Conservation (phyloP, 2,888 invertebrate species). For the Dinocampus coccinellae region DNA sequence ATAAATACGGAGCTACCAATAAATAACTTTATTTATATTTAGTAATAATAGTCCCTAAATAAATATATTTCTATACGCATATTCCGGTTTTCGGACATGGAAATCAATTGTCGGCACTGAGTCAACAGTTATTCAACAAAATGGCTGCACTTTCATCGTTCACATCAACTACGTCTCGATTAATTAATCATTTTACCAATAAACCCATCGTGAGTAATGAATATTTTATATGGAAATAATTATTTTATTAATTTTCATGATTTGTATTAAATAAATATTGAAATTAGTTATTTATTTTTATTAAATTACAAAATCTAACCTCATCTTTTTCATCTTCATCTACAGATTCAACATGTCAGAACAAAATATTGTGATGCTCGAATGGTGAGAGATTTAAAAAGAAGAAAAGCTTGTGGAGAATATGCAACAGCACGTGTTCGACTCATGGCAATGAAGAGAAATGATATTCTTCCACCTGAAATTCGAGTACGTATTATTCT, state of each 20-base stretch:
- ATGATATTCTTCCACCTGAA: constrained; percentile 87
- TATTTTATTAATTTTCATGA: constrained; percentile 20
- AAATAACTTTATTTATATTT: constrained; percentile 29
- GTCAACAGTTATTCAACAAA: neutral
- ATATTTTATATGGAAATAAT: constrained; percentile 22
- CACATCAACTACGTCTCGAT: neutral
- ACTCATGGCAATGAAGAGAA: constrained; percentile 86
- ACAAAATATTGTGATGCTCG: constrained; percentile 84
- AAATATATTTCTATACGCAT: neutral
- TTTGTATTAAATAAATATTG: neutral
- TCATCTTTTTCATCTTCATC: neutral
- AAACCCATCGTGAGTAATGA: constrained; percentile 7
- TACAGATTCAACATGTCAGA: neutral
- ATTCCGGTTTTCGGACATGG: too few relatives aligned
- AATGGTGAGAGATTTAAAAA: constrained; percentile 89
- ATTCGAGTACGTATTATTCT: constrained; percentile 68
- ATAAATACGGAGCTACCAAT: constrained; percentile 24
- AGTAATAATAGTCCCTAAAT: constrained; percentile 18
- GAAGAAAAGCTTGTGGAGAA: constrained; percentile 81
- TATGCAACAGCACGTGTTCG: constrained; percentile 83
- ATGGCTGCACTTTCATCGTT: neutral
- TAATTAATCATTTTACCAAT: neutral
- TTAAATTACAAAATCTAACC: constrained; percentile 46
- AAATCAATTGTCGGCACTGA: too few relatives aligned
- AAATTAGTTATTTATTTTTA: constrained; percentile 49